Evolutionary conservation across 2,888 invertebrate species (phyloP).

Genomic region (Endomychus coccineus): DNA sequence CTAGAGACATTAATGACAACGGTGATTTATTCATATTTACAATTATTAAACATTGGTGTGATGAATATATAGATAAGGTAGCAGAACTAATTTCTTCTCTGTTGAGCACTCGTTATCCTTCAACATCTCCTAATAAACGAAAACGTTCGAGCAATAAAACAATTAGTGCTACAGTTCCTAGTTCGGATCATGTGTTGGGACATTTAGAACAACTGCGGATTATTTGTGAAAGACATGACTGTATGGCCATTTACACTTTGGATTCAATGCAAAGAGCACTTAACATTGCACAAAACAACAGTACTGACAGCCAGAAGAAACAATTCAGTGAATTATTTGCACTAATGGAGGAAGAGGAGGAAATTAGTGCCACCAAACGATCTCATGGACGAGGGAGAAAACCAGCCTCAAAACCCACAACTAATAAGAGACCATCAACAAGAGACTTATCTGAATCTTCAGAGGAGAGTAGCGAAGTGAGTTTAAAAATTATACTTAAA

Average conservation of each 20-base stretch:
- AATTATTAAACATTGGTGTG: slow-evolving; percentile 89
- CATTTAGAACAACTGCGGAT: slow-evolving; percentile 87
- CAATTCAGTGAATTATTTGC: slow-evolving; percentile 87
- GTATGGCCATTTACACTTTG: slow-evolving; percentile 74
- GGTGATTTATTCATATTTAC: slow-evolving; percentile 87
- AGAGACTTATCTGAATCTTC: slow-evolving; percentile 59
- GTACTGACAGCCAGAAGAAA: slow-evolving; percentile 82
- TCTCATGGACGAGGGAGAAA: slow-evolving; percentile 51
- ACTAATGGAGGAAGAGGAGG: slow-evolving; percentile 82
- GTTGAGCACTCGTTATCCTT: slow-evolving; percentile 75
- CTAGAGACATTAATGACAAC: slow-evolving; percentile 49
- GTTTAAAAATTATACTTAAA: no score
- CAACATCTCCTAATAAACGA: slow-evolving; percentile 83
- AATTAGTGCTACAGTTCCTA: slow-evolving; percentile 62
- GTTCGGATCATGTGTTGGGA: slow-evolving; percentile 78
- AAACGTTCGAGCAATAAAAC: slow-evolving; percentile 74
- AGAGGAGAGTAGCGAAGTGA: slow-evolving; percentile 75
- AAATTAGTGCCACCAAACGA: slow-evolving; percentile 54
- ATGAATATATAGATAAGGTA: slow-evolving; percentile 82
- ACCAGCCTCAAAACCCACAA: slow-evolving; percentile 35
- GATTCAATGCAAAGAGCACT: slow-evolving; percentile 89
- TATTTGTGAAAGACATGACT: slow-evolving; percentile 60
- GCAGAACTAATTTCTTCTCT: slow-evolving; percentile 73
- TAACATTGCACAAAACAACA: slow-evolving; percentile 78
- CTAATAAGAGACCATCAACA: slow-evolving; percentile 41